phyloP scores from a whole-genome alignment of 2,113 vertebrate genomes.

The Porphyrio hochstetteri region DNA sequence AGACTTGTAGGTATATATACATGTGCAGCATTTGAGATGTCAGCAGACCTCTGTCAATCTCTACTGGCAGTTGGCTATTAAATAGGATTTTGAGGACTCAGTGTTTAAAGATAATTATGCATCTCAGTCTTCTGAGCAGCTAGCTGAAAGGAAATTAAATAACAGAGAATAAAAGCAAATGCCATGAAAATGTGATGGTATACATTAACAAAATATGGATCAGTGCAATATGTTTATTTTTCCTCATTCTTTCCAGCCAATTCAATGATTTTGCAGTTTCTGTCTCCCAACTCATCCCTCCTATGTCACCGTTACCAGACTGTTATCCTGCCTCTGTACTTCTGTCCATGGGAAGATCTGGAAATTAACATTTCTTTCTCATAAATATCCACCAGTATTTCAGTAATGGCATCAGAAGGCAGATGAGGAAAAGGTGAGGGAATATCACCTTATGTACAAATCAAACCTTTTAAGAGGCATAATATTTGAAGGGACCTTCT shows the following conservation, averaged over 20 bases:
- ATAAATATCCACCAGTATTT: background rate
- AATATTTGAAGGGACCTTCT: background rate
- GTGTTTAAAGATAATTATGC: background rate
- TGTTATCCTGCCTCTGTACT: background rate
- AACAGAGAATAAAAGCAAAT: background rate
- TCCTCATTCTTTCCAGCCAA: background rate
- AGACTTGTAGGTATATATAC: background rate
- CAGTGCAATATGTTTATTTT: background rate
- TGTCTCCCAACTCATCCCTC: background rate
- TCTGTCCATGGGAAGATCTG: background rate
- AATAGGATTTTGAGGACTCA: background rate
- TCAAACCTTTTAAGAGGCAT: background rate
- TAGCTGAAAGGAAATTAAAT: background rate
- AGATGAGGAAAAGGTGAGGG: background rate
- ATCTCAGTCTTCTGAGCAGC: background rate
- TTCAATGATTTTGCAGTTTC: background rate
- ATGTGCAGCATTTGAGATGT: background rate
- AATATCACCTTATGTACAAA: background rate
- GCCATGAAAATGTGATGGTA: background rate
- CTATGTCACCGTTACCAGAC: background rate
- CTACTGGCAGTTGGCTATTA: background rate
- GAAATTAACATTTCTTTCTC: background rate
- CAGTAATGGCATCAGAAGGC: background rate
- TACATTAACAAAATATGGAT: background rate
- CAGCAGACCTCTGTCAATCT: background rate